Evolutionary conservation across 2,888 invertebrate species (phyloP), one percentile per base, ranked within the genome.

Genomic region (Eupithecia subumbrata): DNA sequence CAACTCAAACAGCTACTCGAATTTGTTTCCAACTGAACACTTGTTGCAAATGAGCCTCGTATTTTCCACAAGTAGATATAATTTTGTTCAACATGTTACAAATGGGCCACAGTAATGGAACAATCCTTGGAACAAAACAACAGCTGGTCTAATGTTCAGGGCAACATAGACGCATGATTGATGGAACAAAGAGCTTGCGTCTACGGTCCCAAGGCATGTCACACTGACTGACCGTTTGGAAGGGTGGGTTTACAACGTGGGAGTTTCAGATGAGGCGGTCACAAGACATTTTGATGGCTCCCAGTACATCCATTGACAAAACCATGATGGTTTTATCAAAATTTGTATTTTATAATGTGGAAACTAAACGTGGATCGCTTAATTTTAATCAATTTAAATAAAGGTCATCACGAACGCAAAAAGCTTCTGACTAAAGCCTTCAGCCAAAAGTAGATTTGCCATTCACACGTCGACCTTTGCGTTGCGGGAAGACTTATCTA

Each of bases 131-230:
- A 14, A 67, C 67, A 67, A 43, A n/a, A 43, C 67, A 67, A 67
- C 66, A 66, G 34, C 5, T 67, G 67, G n/a, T 43, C 14, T 40
- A 40, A 68, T 68, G 68, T 68, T 68, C 68, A 40, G 68, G 68
- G 68, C 25, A 22, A 68, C 40, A 37, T 64, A 25, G 60, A 64
- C 30, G 9, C n/a, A 40, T 68, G 43, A 68, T 68, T 68, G 43
- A 68, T 67, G 12, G 68, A 43, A 68, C 43, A 68, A 68, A 68
- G 63, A 2, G 16, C 43, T 68, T 40, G 68, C 43, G 43, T 16
- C 68, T 43, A 11, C 43, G 25, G 25, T 68, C 68, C 68, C 45
- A 68, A 68, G 68, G 68, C 68, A 68, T 68, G 43, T 25, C 43
- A 68, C 7, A 22, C 43, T 68, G 68, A 43, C 43, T 11, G 37